These are phyloP conservation scores for Hippocampus barbouri DNA, from an alignment of 2,113 vertebrate genomes.

Conservation along the genomic window DNA sequence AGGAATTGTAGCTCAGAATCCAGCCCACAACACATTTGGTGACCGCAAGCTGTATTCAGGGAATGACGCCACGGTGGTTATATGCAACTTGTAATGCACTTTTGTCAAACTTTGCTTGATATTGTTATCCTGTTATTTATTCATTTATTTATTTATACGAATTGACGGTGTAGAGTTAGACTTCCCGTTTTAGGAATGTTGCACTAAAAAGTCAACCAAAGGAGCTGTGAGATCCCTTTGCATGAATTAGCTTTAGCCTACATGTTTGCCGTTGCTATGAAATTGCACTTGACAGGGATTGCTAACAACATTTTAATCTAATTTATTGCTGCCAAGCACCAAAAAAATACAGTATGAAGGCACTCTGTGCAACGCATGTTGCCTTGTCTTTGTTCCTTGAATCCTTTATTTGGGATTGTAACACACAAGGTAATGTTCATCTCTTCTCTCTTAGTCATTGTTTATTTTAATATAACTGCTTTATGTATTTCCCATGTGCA, in stretches of 20 bases:
- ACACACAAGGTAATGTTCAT: conserved; percentile 18
- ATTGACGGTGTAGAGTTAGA: conserved; percentile 6
- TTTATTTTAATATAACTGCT: background rate
- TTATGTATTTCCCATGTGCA: conserved; percentile 18
- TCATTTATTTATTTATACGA: background rate
- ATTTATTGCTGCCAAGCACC: conserved; percentile 45
- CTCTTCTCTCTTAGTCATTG: background rate
- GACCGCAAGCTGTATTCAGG: conserved; percentile 62
- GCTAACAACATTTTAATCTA: conserved; percentile 34
- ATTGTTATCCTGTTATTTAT: conserved; percentile 48
- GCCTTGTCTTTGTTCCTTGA: conserved; percentile 44
- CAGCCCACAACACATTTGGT: conserved; percentile 50
- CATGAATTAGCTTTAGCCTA: conserved; percentile 41
- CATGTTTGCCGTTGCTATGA: conserved; percentile 35
- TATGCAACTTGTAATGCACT: conserved; percentile 64
- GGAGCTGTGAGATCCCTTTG: conserved; percentile 40
- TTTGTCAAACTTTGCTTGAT: conserved; percentile 45
- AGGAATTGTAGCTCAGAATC: conserved; percentile 62
- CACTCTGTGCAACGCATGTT: conserved; percentile 64
- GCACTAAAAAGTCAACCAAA: conserved; percentile 41
- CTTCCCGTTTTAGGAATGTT: conserved; percentile 52
- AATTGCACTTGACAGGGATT: conserved; percentile 57
- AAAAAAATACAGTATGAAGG: conserved; percentile 36
- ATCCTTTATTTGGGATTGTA: conserved; percentile 25
- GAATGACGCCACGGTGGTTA: conserved; percentile 60